Base-by-base conservation (phyloP, 1,140 invertebrate genomes). In the Philotrypesis tridentata region DNA sequence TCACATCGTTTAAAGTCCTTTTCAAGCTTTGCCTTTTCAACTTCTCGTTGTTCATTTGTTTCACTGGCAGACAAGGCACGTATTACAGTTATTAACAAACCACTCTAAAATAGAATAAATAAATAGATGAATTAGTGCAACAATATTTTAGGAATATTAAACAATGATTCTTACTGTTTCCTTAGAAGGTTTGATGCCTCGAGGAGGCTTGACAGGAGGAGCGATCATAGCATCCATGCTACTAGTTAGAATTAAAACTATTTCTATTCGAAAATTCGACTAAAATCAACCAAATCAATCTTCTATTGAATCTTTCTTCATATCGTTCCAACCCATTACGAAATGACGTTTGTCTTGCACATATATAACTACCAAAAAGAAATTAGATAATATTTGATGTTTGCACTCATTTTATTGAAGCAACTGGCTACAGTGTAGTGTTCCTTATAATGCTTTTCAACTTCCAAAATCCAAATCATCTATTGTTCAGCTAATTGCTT, bases 1-100 rank as follows among this genome's bases (percentile, higher is more conserved):
- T 99, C 98, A 92, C 97, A 98, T 87, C 95, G 94, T 89, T 97
- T 97, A 88, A 96, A 99, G 89, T 98, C 97, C 85, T 97, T 96
- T 91, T 99, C 98, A 43, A 99, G 93, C 90, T 97, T 97, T 0
- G 95, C 95, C 87, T 98, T 98, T 91, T 99, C 98, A 87, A 96
- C 95, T 89, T 99, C 98, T 85, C 98, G 93, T 89, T 99, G 97
- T 88, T 98, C 97, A 90, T 97, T 97, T 40, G 97, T 98, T 92
- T 98, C 97, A 92, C 97, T 98, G 43, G 96, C 96, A 31, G 97
- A 97, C 75, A 99, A 89, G 0, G 97, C 97, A 80, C 97, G 94
- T 85, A 99, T 98, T 9, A 98, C 97, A 63, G 96, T 97, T 94
- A 98, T 98, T 83, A 99, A 93, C 83, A 98, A 93, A 74, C 97